phyloP scores from a whole-genome alignment of 2,113 vertebrate species.

The Numida meleagris region DNA sequence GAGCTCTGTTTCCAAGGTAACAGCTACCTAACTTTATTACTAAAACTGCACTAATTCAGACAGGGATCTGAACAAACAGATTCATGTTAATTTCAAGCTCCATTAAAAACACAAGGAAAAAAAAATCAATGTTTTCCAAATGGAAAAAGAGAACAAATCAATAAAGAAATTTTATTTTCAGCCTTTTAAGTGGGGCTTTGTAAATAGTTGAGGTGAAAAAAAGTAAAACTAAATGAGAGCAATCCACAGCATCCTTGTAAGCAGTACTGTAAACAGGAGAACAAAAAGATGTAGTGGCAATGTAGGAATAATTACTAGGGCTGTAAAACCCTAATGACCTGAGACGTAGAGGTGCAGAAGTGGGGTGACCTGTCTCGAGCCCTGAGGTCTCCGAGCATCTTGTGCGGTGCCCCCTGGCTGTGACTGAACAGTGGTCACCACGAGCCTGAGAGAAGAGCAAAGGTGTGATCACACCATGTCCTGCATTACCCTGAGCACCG shows the following conservation, averaged over 20 bases:
- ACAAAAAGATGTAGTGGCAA: not conserved
- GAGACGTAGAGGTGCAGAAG: not conserved
- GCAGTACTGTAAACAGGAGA: not conserved
- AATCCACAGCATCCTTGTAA: not conserved
- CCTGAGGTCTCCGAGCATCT: not conserved
- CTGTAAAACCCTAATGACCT: not conserved
- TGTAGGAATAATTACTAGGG: not conserved
- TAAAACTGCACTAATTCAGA: slow-evolving; percentile 51
- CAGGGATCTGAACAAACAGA: slow-evolving; percentile 42
- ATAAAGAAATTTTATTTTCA: slow-evolving; percentile 54
- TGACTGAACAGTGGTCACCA: not conserved
- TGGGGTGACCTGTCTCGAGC: not conserved
- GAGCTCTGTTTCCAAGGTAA: slow-evolving; percentile 64
- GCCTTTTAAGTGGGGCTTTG: slow-evolving; percentile 16
- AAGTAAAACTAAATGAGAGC: not conserved
- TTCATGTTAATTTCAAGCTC: slow-evolving; percentile 70
- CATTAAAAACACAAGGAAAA: slow-evolving; percentile 64
- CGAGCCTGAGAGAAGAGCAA: not conserved
- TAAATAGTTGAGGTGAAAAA: slow-evolving; percentile 38
- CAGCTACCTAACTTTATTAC: slow-evolving; percentile 63
- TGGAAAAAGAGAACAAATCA: slow-evolving; percentile 56
- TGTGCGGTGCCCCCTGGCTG: not conserved
- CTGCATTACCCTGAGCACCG: not conserved
- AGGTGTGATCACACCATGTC: not conserved
- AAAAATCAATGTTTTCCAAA: slow-evolving; percentile 55